These are phyloP conservation scores for Sialia sialis DNA, from an alignment of 2,113 vertebrate species.

Conservation along the genomic window DNA sequence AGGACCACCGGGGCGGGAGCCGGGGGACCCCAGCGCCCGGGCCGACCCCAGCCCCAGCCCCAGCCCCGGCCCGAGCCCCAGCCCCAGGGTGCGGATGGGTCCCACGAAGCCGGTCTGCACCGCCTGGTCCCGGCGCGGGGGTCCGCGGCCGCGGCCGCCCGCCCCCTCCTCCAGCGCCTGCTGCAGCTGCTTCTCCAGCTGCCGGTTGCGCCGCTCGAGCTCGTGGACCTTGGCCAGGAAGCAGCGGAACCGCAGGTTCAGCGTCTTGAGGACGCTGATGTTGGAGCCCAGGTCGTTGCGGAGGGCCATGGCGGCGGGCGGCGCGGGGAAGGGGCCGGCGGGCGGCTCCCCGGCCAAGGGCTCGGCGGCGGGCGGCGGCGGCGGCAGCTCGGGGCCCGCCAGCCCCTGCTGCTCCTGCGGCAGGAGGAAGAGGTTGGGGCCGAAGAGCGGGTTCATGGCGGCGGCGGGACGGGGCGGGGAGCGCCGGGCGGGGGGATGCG, in stretches of 20 bases:
- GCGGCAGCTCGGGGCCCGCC: background rate
- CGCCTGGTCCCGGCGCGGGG: conserved; percentile 79
- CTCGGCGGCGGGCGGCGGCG: conserved; percentile 8
- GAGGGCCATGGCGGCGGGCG: conserved; percentile 89
- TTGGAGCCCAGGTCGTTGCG: conserved; percentile 97
- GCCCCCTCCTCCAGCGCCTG: conserved; percentile 81
- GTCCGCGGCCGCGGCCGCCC: conserved; percentile 32
- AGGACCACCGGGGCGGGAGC: conserved; percentile 39
- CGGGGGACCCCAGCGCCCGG: conserved; percentile 55
- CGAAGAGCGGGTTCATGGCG: too few species aligned
- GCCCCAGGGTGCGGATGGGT: conserved; percentile 75
- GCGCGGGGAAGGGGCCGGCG: conserved; percentile 53
- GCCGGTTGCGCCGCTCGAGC: conserved; percentile 91
- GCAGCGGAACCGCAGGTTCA: conserved; percentile 93
- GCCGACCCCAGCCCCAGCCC: conserved; percentile 50
- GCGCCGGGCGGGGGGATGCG: too few species aligned
- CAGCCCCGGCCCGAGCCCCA: background rate
- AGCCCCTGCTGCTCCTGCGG: background rate
- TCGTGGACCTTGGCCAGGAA: conserved; percentile 97
- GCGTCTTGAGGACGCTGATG: conserved; percentile 93
- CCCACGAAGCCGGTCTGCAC: conserved; percentile 89
- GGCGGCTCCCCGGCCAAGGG: conserved; percentile 44
- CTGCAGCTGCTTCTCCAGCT: conserved; percentile 91
- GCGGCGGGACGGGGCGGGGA: too few species aligned
- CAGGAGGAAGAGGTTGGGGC: background rate